Base-by-base conservation (phyloP, 1,140 invertebrate genomes). In the Sipha flava region DNA sequence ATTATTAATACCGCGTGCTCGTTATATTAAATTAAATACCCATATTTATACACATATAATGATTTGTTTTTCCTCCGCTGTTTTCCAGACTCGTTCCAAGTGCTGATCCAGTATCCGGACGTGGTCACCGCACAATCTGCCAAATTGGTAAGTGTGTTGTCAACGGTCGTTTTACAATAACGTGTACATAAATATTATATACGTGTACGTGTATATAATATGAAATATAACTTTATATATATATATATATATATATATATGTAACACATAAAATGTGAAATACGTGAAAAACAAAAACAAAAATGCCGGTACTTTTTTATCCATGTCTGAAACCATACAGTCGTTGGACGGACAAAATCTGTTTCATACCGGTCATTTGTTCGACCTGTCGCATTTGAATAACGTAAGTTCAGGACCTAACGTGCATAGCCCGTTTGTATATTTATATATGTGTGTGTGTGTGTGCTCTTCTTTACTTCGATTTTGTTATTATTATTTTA, bases 31-130 rank as follows among this genome's bases (percentile, higher is more conserved):
- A 34, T 34, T 34, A 21, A 34, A 62, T 18, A 3, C 18, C 16
- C 26, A 4, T 10, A 6, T 12, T 0, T 45, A 0, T n/a, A 6
- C n/a, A n/a, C 26, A 5, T 12, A 43, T 21, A 68, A 68, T 10
- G 34, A 68, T 23, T 43, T 16, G 21, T 68, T 45, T 80, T 49
- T 62, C 79, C 82, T 82, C 83, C 62, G 1, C n/a, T 23, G 81
- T 82, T 85, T 92, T 92, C 81, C 90, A 97, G 95, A 95, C 89
- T 96, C 95, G 88, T 99, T 98, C 91, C 98, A 99, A 92, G 97
- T 97, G 80, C 90, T 99, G 83, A 97, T 99, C 86, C 98, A 99
- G 88, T 98, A 98, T 87, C 93, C 95, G 82, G 97, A 99, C 88
- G 94, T 96, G 80, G 90, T 95, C 84, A 94, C 95, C 82, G 97